phyloP scores from a whole-genome alignment of 2,113 vertebrate genomes.

The Haplochromis vanheusdeni region DNA sequence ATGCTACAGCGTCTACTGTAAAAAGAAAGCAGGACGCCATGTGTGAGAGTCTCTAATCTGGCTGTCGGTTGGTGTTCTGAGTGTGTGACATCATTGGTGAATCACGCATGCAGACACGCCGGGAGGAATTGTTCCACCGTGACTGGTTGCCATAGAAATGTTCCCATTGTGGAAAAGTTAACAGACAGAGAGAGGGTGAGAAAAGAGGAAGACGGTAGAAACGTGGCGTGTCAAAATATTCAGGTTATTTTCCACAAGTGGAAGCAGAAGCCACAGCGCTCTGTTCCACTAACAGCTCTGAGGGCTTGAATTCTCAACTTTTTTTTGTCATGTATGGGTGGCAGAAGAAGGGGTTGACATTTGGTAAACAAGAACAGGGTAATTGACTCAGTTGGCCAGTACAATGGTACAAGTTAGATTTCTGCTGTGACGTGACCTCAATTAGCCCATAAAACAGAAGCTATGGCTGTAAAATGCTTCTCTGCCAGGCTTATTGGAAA shows the following conservation, averaged over 20 bases:
- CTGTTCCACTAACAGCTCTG: neutral
- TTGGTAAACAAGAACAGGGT: neutral
- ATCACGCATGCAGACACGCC: slow-evolving; percentile 74
- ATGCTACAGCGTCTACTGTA: neutral
- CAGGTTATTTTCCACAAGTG: slow-evolving; percentile 19
- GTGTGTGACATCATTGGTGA: slow-evolving; percentile 71
- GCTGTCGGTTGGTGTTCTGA: neutral
- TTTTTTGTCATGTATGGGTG: neutral
- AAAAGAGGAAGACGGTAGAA: neutral
- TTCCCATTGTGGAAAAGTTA: slow-evolving; percentile 70
- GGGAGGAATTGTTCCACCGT: slow-evolving; percentile 81
- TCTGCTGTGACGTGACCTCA: neutral
- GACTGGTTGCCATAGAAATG: slow-evolving; percentile 91
- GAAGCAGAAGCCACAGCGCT: neutral
- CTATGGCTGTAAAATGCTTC: neutral
- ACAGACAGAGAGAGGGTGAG: neutral
- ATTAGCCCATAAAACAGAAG: neutral
- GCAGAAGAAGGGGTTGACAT: neutral
- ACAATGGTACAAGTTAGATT: neutral
- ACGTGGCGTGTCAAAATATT: slow-evolving; percentile 6
- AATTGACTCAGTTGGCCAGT: neutral
- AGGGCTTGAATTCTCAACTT: neutral
- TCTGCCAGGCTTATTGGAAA: neutral
- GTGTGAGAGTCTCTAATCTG: neutral
- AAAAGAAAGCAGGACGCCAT: neutral